These are phyloP conservation scores for Branchellion lobata DNA, from an alignment of 2,888 invertebrate species.

Conservation along the genomic window DNA sequence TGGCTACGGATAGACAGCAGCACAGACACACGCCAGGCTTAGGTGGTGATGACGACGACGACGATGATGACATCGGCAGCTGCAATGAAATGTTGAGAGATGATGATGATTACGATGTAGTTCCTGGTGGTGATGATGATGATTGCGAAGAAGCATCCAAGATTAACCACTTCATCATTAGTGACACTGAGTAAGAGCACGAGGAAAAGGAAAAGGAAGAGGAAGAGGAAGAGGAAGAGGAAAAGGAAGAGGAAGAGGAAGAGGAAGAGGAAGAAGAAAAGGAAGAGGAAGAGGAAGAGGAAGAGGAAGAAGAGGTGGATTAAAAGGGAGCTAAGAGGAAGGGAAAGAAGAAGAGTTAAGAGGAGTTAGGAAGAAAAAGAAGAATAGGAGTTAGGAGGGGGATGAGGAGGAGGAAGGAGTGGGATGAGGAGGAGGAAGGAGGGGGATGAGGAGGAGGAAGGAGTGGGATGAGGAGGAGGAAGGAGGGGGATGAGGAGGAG, in stretches of 20 bases:
- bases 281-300: conserved; percentile 8
- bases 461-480: background rate
- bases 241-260: background rate
- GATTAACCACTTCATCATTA: conserved; percentile 39
- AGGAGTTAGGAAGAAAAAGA: background rate
- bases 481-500: no score
- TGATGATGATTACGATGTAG: conserved; percentile 38
- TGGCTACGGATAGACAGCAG: no score
- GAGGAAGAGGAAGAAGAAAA: conserved; percentile 2
- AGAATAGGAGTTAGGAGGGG: background rate
- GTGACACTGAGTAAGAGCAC: conserved; percentile 5
- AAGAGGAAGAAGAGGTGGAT: background rate
- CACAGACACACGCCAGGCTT: background rate
- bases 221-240: conserved; percentile 13
- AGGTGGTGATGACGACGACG: conserved; percentile 24
- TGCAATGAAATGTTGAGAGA: conserved; percentile 37
- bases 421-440: background rate
- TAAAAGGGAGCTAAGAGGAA: conserved; percentile 20
- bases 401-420: background rate
- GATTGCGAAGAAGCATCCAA: conserved; percentile 34
- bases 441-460: background rate
- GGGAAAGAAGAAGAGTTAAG: background rate
- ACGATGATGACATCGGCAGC: conserved; percentile 43
- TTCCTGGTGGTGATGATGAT: conserved; percentile 30
- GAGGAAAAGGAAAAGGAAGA: no score